Evolutionary conservation across 2,113 vertebrate genomes (phyloP).

Genomic region (Spea bombifrons): DNA sequence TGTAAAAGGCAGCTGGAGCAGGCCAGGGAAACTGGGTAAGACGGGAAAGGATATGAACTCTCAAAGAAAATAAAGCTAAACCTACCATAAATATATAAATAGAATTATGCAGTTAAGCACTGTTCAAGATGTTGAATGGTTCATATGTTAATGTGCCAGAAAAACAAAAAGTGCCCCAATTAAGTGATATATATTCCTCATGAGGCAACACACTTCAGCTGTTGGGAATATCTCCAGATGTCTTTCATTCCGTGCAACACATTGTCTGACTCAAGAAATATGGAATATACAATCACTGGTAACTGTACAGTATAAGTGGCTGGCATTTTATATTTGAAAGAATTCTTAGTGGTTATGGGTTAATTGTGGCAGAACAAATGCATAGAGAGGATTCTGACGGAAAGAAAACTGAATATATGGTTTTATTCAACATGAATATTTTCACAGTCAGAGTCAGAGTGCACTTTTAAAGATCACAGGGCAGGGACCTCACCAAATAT

Average conservation of each 20-base stretch:
- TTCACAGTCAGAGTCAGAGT: no score
- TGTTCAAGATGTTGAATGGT: conserved; percentile 27
- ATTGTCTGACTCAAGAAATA: conserved; percentile 52
- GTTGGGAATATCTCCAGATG: conserved; percentile 66
- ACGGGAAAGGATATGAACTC: background rate
- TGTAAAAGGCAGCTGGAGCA: background rate
- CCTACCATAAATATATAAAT: conserved; percentile 13
- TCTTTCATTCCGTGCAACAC: conserved; percentile 56
- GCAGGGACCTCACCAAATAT: no score
- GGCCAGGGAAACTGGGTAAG: background rate
- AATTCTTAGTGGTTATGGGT: no score
- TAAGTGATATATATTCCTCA: conserved; percentile 60
- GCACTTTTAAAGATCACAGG: no score
- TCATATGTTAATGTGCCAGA: conserved; percentile 49
- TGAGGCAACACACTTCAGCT: conserved; percentile 65
- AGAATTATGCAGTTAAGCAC: conserved; percentile 14
- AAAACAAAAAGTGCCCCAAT: conserved; percentile 59
- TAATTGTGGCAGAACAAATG: no score
- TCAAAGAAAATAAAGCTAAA: background rate
- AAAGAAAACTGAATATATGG: no score
- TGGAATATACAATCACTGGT: conserved; percentile 47
- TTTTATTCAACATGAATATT: no score
- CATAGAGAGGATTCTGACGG: no score
- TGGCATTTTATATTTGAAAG: background rate
- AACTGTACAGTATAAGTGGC: background rate